phyloP scores from a whole-genome alignment of 2,888 invertebrate species.

The Rhamphomyia laevipes region DNA sequence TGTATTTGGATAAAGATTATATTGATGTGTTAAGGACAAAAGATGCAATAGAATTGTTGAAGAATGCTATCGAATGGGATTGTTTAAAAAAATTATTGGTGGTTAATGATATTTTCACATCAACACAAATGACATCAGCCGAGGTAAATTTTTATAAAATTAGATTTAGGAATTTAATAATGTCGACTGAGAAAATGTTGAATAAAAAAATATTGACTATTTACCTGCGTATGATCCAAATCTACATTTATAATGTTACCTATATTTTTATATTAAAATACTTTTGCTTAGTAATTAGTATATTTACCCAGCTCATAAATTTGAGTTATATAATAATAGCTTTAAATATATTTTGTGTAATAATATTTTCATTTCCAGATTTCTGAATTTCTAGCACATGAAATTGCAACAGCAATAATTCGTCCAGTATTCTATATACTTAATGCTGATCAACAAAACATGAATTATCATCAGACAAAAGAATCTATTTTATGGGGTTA shows the following conservation, averaged over 20 bases:
- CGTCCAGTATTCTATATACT: constrained; percentile 38
- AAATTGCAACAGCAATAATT: constrained; percentile 41
- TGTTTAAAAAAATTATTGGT: constrained; percentile 46
- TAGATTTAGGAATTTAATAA: neutral
- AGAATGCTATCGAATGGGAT: constrained; percentile 41
- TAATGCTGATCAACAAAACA: constrained; percentile 26
- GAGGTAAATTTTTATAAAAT: constrained; percentile 27
- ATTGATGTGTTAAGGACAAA: constrained; percentile 41
- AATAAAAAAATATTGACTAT: too few relatives aligned
- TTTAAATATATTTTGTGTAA: neutral
- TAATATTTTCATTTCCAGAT: constrained; percentile 30
- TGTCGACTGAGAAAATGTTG: too few relatives aligned
- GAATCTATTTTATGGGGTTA: constrained; percentile 40
- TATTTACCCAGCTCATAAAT: too few relatives aligned
- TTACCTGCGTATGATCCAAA: too few relatives aligned
- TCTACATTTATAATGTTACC: too few relatives aligned
- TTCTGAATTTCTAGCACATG: constrained; percentile 44
- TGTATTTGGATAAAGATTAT: constrained; percentile 46
- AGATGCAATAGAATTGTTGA: constrained; percentile 41
- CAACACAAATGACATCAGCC: constrained; percentile 42
- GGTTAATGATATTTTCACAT: constrained; percentile 46
- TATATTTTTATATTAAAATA: too few relatives aligned
- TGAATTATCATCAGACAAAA: constrained; percentile 19
- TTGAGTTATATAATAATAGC: neutral
- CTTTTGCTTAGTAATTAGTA: too few relatives aligned